These are phyloP conservation scores for Choreutis nemorana DNA, from an alignment of 2,888 invertebrate genomes.

Conservation along the genomic window DNA sequence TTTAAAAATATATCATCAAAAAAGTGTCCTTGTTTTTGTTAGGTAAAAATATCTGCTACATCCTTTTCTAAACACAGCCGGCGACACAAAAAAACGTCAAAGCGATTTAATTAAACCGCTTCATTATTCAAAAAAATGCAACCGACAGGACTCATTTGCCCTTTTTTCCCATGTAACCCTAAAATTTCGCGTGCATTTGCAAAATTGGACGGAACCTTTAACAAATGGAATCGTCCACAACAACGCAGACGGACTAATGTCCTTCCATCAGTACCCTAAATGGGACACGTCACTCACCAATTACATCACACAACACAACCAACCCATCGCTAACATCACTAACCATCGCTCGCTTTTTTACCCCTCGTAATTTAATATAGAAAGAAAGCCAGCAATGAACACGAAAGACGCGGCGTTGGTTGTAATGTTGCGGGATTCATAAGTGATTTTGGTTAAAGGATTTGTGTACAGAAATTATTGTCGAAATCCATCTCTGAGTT, in stretches of 20 bases:
- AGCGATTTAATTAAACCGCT: too few species aligned
- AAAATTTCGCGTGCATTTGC: constrained; percentile 46
- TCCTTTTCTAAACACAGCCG: too few species aligned
- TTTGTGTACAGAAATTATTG: constrained; percentile 56
- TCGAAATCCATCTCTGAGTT: constrained; percentile 55
- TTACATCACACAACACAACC: constrained; percentile 20
- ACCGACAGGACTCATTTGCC: constrained; percentile 20
- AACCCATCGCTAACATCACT: constrained; percentile 5
- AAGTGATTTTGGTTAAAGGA: constrained; percentile 17
- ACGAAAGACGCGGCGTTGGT: constrained; percentile 5
- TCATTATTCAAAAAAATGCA: too few species aligned
- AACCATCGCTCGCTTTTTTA: constrained; percentile 20
- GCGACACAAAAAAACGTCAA: too few species aligned
- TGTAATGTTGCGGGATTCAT: background rate
- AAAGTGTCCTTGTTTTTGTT: too few species aligned
- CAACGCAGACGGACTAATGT: constrained; percentile 59
- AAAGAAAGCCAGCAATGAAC: constrained; percentile 20
- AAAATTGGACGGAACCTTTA: constrained; percentile 45
- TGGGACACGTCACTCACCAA: constrained; percentile 58
- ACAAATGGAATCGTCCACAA: constrained; percentile 52
- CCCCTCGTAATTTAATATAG: background rate
- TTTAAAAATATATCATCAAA: too few species aligned
- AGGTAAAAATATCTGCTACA: too few species aligned
- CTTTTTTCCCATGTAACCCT: constrained; percentile 32
- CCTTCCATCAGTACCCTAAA: constrained; percentile 59